Base-by-base conservation (phyloP, 1,140 invertebrate genomes). In the Megathymus violae region DNA sequence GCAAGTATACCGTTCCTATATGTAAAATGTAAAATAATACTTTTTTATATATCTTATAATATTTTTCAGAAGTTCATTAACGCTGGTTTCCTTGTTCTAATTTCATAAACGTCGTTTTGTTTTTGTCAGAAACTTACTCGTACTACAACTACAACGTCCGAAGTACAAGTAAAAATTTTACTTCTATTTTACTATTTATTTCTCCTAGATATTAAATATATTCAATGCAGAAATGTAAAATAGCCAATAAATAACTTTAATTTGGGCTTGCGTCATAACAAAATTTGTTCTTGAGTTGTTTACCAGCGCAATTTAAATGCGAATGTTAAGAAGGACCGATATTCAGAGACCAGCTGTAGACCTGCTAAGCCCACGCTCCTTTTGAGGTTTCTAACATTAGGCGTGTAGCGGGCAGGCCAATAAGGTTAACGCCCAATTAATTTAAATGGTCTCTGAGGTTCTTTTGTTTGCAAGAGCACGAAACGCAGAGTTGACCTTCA, bases 391-490 rank as follows among this genome's bases (percentile, higher is more conserved):
- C 34, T 51, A 25, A 47, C 56, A 48, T 48, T 38, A 47, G 56
- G 56, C 56, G 27, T 31, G n/a, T 38, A 59, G 54, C 54, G 54
- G 27, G 15, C 16, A 59, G 54, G 54, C 11, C 16, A 44, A 47
- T 47, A 46, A 16, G 54, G 54, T 59, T 59, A 59, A 59, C 41
- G 25, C 43, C 54, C 54, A 59, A 59, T 59, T 59, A 59, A 59
- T 59, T 59, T 59, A 59, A 59, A 59, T 59, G 54, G 54, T 59
- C 40, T 44, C 15, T 27, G 11, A 22, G 44, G 44, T 17, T 41
- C 51, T 47, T 59, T 59, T 59, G 54, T 59, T 46, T 47, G 27
- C 15, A n/a, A 59, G 54, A 46, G 54, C 54, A 59, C 54, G 54
- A 44, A 47, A 47, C 27, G 11, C 43, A 36, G 36, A 59, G 16